Evolutionary conservation across 2,113 vertebrate species (phyloP), one percentile per base, ranked within the genome.

Genomic region (Corythaeola cristata): DNA sequence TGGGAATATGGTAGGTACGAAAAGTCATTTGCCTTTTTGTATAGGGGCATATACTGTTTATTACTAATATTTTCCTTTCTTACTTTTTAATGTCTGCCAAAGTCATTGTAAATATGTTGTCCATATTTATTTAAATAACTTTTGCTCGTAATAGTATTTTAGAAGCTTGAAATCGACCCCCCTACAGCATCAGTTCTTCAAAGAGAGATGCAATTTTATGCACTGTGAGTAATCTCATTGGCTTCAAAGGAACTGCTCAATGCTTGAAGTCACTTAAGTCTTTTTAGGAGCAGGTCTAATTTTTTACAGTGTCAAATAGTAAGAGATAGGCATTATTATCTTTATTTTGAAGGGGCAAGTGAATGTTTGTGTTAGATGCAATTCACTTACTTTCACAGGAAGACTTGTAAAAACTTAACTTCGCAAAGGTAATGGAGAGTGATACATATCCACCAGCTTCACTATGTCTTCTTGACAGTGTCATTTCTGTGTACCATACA

Each of bases 401-500:
- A 80, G 55, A 49, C 11, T n/a, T 83, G 19, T 73, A 30, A 75
- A 93, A 92, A 33, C 15, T 41, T 66, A 39, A 28, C 16, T 86
- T 82, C 52, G 53, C 23, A n/a, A 14, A 88, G 63, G 12, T 18
- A 22, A 4, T 23, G 41, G 32, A 73, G 64, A 79, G 16, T 18
- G 13, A 56, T 44, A 27, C 5, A 0, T 32, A 30, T 21, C 28
- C 77, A 5, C 9, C 64, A 64, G 13, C 49, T 64, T 66, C 58
- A 73, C 58, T 1, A 0, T 9, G 10, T 53, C 60, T 69, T 73
- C 67, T 23, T 63, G n/a, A 26, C 26, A 26, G n/a, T 28, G 9
- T 56, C 2, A 0, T 49, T 92, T 55, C 41, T 23, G 8, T 1
- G 0, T 69, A 3, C 49, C 0, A 0, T 49, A 39, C 20, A 64